Percentiles rank a stretch among this genome's conserved stretches.
phyloP scores from a whole-genome alignment of 2,113 vertebrate species.

The Pan paniscus region DNA sequence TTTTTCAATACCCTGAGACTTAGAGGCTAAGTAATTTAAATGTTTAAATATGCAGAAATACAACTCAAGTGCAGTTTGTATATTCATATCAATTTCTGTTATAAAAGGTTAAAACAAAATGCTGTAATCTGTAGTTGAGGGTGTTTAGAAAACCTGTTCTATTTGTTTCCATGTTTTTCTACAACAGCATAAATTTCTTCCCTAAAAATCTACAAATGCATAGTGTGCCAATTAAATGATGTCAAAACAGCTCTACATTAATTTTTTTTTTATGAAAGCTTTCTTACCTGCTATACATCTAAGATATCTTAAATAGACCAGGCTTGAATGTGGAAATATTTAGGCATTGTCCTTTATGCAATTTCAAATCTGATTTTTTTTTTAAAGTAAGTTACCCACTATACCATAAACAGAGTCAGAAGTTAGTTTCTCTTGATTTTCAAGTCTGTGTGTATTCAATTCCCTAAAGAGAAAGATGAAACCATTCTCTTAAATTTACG shows the following conservation, averaged over 20 bases:
- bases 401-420: neutral
- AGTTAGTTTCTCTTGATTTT: constrained; percentile 41
- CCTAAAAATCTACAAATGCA: neutral
- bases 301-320: neutral
- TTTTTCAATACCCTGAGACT: constrained; percentile 34
- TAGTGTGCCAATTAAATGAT: neutral
- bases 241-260: neutral
- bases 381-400: neutral
- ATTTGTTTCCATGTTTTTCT: neutral
- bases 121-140: neutral
- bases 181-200: neutral
- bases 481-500: neutral
- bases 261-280: neutral
- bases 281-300: neutral
- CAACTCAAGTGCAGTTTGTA: neutral
- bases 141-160: neutral
- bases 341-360: neutral
- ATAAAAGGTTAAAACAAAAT: constrained; percentile 16
- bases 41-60: constrained; percentile 56
- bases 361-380: neutral
- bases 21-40: constrained; percentile 58
- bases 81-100: constrained; percentile 34
- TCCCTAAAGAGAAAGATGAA: constrained; percentile 57
- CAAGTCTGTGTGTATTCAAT: neutral
- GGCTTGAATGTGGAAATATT: neutral